Base-by-base conservation (phyloP, 1,140 invertebrate species). In the Drosophila pseudoobscura region DNA sequence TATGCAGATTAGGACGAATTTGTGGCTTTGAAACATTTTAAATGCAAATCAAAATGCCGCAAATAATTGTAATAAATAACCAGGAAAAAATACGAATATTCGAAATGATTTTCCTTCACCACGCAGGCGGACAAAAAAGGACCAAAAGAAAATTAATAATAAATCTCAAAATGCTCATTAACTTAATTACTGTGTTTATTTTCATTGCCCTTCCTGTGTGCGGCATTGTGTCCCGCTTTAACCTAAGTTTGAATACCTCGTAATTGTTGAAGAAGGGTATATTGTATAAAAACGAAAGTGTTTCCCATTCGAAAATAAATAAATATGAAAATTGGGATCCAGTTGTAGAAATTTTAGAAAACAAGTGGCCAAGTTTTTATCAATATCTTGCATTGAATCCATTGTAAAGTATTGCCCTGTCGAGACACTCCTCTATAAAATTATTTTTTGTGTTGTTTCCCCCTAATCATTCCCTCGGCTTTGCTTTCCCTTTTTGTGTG, bases 181-280 rank as follows among this genome's bases (percentile, higher is more conserved):
- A 90, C 87, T 90, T 90, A 90, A 90, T 90, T 90, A 90, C 87
- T 87, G 87, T 83, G 82, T 90, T 90, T 90, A 90, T 87, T 90
- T 90, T 90, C 82, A 80, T 89, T 89, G 80, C 85, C 85, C 77
- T 89, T 89, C 80, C 84, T 69, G 84, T 64, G 74, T 39, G 35
- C 70, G 62, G 24, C 61, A 65, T 70, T 73, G 63, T 59, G 39
- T 74, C 46, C 71, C 63, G 35, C 11, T 39, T 13, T 9, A 11
- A 39, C 11, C 11, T 39, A 39, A 5, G 11, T 39, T 39, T 39
- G 35, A 39, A 39, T 39, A 39, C 35, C 35, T 4, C 11, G 35
- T 39, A 39, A 39, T 5, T 39, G 11, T 13, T 5, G 1, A 1
- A 2, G 11, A 13, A 13, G 11, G 35, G 11, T 39, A 39, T 39